Evolutionary conservation across 2,888 invertebrate genomes (phyloP).

Genomic region (Caenorhabditis sp.): DNA sequence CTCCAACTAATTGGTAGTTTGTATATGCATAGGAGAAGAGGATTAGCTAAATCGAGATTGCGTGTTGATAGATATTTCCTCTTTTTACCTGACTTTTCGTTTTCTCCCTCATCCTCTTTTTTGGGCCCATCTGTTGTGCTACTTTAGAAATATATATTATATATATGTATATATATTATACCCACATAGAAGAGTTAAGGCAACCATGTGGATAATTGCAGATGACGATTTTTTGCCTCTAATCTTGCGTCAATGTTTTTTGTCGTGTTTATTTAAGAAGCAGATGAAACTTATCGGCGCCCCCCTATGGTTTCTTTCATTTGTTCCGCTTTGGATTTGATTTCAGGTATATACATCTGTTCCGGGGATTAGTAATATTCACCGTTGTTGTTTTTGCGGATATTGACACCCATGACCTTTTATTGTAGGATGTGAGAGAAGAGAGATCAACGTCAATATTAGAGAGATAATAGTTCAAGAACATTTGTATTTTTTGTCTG

Average conservation of each 20-base stretch:
- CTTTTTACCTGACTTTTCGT: slow-evolving; percentile 11
- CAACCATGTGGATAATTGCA: slow-evolving; percentile 1
- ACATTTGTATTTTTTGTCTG: no score
- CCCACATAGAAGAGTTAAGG: not conserved
- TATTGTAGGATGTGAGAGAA: no score
- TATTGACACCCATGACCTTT: not conserved
- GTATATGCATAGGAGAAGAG: not conserved
- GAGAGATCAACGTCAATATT: no score
- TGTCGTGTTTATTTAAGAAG: not conserved
- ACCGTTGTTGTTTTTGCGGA: not conserved
- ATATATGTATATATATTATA: no score
- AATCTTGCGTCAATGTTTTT: not conserved
- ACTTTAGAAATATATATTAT: not conserved
- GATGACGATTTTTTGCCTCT: no score
- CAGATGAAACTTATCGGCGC: slow-evolving; percentile 11
- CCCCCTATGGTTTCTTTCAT: slow-evolving; percentile 25
- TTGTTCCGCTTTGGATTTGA: slow-evolving; percentile 37
- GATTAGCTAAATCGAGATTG: not conserved
- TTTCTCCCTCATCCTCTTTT: slow-evolving; percentile 9
- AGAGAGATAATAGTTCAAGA: no score
- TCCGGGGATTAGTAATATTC: not conserved
- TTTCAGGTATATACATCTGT: slow-evolving; percentile 36
- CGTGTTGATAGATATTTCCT: not conserved
- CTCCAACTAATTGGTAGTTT: no score
- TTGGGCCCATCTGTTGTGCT: slow-evolving; percentile 33